Evolutionary conservation across 2,888 invertebrate species (phyloP).

Genomic region (Nephrocerus scutellatus): DNA sequence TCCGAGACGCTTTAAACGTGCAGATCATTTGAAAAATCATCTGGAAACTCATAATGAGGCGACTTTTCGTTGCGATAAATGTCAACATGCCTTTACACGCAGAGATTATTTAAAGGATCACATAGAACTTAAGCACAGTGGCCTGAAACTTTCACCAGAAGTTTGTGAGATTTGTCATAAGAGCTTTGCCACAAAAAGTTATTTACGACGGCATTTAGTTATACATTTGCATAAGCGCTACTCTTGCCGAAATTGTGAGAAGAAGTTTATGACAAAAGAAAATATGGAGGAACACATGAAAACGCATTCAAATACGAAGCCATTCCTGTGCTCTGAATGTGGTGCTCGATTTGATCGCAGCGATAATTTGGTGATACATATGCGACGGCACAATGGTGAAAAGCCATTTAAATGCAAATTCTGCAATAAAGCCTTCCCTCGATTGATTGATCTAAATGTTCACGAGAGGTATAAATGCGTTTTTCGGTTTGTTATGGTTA

Average conservation of each 20-base stretch:
- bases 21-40: conserved; percentile 26
- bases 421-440: conserved; percentile 52
- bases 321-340: conserved; percentile 52
- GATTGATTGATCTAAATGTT: conserved; percentile 51
- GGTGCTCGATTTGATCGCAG: conserved; percentile 51
- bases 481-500: no score
- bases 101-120: conserved; percentile 27
- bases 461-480: conserved; percentile 53
- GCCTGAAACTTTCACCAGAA: conserved; percentile 26
- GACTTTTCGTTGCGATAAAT: conserved; percentile 44
- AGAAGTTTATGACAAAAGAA: conserved; percentile 43
- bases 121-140: conserved; percentile 4
- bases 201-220: conserved; percentile 48
- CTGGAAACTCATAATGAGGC: conserved; percentile 34
- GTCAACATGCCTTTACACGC: conserved; percentile 44
- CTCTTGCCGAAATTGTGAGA: conserved; percentile 36
- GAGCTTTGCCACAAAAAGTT: conserved; percentile 49
- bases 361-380: conserved; percentile 50
- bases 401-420: conserved; percentile 53
- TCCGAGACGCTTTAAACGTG: conserved; percentile 42
- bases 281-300: conserved; percentile 50
- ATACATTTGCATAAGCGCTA: conserved; percentile 31
- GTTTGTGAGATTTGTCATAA: conserved; percentile 31
- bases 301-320: conserved; percentile 49
- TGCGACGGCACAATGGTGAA: conserved; percentile 51